These are phyloP conservation scores for Drosophila punjabiensis DNA, from an alignment of 1,140 invertebrate genomes.

Conservation along the genomic window DNA sequence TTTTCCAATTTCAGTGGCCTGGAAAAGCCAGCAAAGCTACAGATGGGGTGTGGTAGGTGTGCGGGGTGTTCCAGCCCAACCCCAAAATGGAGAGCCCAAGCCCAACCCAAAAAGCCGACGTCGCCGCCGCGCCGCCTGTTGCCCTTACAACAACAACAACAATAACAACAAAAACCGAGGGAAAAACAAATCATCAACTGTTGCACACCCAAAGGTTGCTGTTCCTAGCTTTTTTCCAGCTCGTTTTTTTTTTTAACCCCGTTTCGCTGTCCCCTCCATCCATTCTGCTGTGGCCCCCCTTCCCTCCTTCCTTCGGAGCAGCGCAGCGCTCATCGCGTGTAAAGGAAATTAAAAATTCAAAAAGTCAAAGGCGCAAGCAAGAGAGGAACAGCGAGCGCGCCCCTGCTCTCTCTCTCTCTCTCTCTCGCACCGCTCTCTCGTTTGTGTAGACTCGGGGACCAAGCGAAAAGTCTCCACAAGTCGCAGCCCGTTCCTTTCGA, in stretches of 20 bases:
- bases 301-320: conserved; percentile 1
- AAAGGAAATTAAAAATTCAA: conserved; percentile 83
- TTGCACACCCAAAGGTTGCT: conserved; percentile 72
- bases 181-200: conserved; percentile 45
- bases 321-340: conserved; percentile 56
- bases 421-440: conserved; percentile 1
- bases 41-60: conserved; percentile 42
- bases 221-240: conserved; percentile 79
- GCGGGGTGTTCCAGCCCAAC: conserved; percentile 51
- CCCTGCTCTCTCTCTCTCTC: background rate
- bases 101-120: conserved; percentile 63
- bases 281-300: background rate
- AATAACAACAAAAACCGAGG: conserved; percentile 30
- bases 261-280: conserved; percentile 68
- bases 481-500: conserved; percentile 66
- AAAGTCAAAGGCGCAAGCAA: conserved; percentile 82
- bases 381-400: conserved; percentile 27
- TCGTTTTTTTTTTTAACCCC: conserved; percentile 82
- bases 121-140: conserved; percentile 52
- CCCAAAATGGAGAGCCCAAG: conserved; percentile 64
- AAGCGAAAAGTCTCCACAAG: conserved; percentile 50
- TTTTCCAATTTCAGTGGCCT: conserved; percentile 56
- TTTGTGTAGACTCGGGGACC: conserved; percentile 71
- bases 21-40: conserved; percentile 51
- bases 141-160: conserved; percentile 61